Evolutionary conservation across 2,888 invertebrate species (phyloP).

Genomic region (Lycia hirtaria): DNA sequence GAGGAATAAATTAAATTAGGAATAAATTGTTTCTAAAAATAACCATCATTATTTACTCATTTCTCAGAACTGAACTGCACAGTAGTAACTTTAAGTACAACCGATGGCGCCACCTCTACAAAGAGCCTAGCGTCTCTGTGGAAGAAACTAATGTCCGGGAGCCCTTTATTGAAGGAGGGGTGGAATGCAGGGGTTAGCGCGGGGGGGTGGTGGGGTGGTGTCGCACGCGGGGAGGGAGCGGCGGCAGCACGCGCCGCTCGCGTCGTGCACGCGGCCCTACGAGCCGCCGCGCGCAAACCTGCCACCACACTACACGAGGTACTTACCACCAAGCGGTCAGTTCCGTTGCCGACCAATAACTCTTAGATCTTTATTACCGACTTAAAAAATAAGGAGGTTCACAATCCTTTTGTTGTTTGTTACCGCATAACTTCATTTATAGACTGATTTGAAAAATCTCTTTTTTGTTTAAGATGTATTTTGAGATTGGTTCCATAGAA

Average conservation of each 20-base stretch:
- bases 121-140: slow-evolving; percentile 91
- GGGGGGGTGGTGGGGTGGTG: slow-evolving; percentile 69
- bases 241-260: slow-evolving; percentile 60
- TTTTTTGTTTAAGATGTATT: no score
- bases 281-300: slow-evolving; percentile 27
- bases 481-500: no score
- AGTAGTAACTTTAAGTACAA: slow-evolving; percentile 57
- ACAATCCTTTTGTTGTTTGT: no score
- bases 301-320: slow-evolving; percentile 47
- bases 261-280: slow-evolving; percentile 58
- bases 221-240: slow-evolving; percentile 60
- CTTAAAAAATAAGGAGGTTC: no score
- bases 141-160: slow-evolving; percentile 91
- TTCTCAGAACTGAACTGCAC: slow-evolving; percentile 65
- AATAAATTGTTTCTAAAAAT: no score
- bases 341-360: no score
- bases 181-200: slow-evolving; percentile 13
- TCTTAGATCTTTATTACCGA: no score
- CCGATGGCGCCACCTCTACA: slow-evolving; percentile 84
- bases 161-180: slow-evolving; percentile 66
- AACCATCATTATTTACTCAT: background rate
- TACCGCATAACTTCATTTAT: no score
- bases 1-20: no score
- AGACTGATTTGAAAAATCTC: no score
- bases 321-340: background rate